These are phyloP conservation scores for Ptychadena robeensis DNA, from an alignment of 2,797 vertebrate species.

Conservation along the genomic window DNA sequence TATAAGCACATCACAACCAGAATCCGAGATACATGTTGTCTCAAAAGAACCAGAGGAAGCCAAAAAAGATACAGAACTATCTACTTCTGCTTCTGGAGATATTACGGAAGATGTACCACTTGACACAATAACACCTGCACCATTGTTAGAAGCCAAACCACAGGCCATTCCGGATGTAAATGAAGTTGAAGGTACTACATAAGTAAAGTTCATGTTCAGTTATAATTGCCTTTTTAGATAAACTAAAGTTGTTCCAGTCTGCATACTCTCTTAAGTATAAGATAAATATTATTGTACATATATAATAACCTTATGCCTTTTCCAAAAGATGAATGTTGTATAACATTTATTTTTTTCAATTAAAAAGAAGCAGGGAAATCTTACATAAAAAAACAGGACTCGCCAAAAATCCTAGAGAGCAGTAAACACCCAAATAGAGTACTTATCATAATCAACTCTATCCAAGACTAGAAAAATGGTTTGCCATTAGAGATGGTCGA, in stretches of 20 bases:
- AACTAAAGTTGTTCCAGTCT: neutral
- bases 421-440: too few relatives aligned
- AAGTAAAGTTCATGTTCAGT: neutral
- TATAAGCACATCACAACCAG: constrained; percentile 68
- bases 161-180: constrained; percentile 67
- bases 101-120: constrained; percentile 64
- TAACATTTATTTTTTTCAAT: too few relatives aligned
- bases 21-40: constrained; percentile 67
- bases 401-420: too few relatives aligned
- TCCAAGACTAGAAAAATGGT: too few relatives aligned
- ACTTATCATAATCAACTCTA: too few relatives aligned
- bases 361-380: too few relatives aligned
- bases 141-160: constrained; percentile 62
- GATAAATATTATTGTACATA: neutral
- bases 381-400: too few relatives aligned
- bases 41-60: constrained; percentile 68
- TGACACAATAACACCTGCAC: constrained; percentile 62
- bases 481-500: too few relatives aligned
- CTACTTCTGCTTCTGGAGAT: constrained; percentile 61
- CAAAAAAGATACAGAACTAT: constrained; percentile 67
- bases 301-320: too few relatives aligned
- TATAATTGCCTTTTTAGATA: neutral
- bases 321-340: too few relatives aligned
- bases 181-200: constrained; percentile 73
- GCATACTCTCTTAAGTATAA: neutral